Evolutionary conservation across 2,113 vertebrate species (phyloP).

Genomic region (Cottus gobio): DNA sequence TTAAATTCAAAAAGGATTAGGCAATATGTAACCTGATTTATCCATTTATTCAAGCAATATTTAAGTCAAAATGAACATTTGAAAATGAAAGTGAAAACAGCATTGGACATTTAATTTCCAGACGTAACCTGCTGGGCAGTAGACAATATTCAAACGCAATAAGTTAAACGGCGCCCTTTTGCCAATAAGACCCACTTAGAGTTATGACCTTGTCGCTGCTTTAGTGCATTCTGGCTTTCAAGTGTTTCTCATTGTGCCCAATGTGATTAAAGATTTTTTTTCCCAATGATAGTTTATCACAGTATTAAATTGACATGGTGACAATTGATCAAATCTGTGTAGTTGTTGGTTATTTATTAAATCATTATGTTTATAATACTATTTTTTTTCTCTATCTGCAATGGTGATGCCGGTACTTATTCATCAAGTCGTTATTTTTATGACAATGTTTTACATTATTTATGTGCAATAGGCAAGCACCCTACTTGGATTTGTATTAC

Average conservation of each 20-base stretch:
- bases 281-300: no score
- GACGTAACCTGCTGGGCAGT: no score
- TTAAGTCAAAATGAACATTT: no score
- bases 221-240: neutral
- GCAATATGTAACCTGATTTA: no score
- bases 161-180: neutral
- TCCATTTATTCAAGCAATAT: no score
- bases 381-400: neutral
- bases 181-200: neutral
- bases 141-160: no score
- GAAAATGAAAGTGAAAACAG: no score
- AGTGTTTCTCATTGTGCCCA: neutral
- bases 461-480: neutral
- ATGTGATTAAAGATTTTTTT: no score
- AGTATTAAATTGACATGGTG: neutral
- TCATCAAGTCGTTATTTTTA: neutral
- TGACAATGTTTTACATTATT: neutral
- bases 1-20: no score
- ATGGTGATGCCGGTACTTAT: neutral
- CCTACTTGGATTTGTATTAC: neutral
- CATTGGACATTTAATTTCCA: no score
- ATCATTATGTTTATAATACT: neutral
- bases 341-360: neutral
- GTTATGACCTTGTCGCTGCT: neutral
- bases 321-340: neutral